Conservation (phyloP, 2,113 vertebrate species). For the Pelecanoides urinatrix region DNA sequence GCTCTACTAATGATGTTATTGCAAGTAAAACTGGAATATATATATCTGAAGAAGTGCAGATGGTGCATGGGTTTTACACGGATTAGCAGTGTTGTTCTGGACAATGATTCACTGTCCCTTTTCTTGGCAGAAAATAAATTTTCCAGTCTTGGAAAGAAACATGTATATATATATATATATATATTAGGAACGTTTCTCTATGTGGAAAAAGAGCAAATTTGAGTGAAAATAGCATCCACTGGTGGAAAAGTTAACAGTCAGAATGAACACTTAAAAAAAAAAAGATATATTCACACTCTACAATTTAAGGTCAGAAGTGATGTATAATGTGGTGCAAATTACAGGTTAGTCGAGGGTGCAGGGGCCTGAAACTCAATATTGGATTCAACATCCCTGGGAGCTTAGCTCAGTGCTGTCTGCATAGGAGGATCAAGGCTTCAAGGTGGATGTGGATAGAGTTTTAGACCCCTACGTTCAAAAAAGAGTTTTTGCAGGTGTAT, state of each 20-base stretch:
- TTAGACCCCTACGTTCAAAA: not conserved
- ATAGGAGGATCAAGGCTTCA: not conserved
- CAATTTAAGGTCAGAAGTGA: not conserved
- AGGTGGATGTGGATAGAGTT: not conserved
- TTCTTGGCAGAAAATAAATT: conserved; percentile 49
- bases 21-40: conserved; percentile 54
- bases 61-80: conserved; percentile 18
- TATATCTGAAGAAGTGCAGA: conserved; percentile 58
- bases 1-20: conserved; percentile 58
- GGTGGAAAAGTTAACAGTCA: conserved; percentile 4
- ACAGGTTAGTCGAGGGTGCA: not conserved
- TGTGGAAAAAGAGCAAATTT: conserved; percentile 36
- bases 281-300: not conserved
- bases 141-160: conserved; percentile 54
- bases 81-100: conserved; percentile 57
- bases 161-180: not conserved
- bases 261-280: not conserved
- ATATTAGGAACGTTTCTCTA: conserved; percentile 31
- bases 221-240: not conserved
- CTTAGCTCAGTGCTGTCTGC: not conserved
- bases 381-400: not conserved
- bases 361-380: not conserved
- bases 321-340: not conserved
- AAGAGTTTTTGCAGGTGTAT: not conserved
- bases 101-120: conserved; percentile 65